Conservation (phyloP, 2,888 invertebrate species). For the Scaptomyza parva region DNA sequence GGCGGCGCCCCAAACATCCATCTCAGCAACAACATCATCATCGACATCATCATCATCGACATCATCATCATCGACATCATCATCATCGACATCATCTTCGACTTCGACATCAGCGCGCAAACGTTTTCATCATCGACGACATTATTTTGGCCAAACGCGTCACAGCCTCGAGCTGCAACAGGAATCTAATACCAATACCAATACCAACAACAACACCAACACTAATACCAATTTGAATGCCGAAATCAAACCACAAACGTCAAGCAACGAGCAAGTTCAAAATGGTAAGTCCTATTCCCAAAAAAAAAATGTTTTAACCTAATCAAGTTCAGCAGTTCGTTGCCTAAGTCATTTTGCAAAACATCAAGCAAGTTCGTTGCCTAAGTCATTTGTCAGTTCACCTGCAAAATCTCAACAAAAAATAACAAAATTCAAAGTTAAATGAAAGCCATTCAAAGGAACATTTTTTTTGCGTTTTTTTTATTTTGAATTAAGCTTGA, state of each 20-base stretch:
- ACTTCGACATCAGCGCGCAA: constrained; percentile 84
- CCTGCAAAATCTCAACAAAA: too few species aligned
- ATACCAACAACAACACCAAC: constrained; percentile 4
- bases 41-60: constrained; percentile 5
- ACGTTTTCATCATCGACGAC: constrained; percentile 84
- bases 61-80: constrained; percentile 22
- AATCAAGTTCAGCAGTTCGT: background rate
- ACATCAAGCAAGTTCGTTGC: background rate
- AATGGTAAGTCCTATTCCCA: constrained; percentile 64
- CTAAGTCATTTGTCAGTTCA: constrained; percentile 4
- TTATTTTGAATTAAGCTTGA: too few species aligned
- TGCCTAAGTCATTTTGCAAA: background rate
- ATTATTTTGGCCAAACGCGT: constrained; percentile 78
- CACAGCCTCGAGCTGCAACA: constrained; percentile 58
- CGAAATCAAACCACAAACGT: constrained; percentile 32
- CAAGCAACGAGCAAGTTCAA: constrained; percentile 60
- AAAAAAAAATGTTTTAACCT: background rate
- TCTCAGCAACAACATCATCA: constrained; percentile 33
- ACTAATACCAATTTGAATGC: constrained; percentile 34
- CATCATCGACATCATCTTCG: constrained; percentile 74
- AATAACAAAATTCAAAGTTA: too few species aligned
- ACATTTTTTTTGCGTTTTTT: too few species aligned
- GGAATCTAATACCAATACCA: constrained; percentile 27
- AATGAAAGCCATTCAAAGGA: too few species aligned
- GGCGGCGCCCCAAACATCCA: constrained; percentile 21